Percentiles rank a stretch among this genome's conserved stretches.
Evolutionary conservation across 1,140 invertebrate species (phyloP).

Genomic region (Lasioglossum albipes): DNA sequence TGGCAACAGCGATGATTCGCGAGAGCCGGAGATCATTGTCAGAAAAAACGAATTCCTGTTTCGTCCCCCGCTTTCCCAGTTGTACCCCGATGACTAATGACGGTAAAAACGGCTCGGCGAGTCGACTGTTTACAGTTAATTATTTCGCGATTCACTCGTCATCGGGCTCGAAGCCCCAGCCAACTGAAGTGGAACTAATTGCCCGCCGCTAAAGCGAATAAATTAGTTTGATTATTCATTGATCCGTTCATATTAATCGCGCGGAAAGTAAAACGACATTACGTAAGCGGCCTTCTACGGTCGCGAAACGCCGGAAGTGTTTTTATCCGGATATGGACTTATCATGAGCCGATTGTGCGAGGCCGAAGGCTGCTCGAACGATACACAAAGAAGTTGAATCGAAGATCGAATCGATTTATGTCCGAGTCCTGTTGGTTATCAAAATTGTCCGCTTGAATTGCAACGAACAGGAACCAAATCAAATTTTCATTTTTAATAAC

Average conservation of each 20-base stretch:
- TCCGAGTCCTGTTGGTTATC: no score
- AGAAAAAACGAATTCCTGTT: not conserved
- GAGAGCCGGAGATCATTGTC: no score
- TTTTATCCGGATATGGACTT: constrained; percentile 7
- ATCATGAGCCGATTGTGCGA: not conserved
- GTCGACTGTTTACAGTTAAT: not conserved
- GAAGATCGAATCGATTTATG: no score
- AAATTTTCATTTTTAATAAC: no score
- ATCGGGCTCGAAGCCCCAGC: constrained; percentile 33
- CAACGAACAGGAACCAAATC: no score
- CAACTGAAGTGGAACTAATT: constrained; percentile 57
- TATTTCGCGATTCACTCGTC: constrained; percentile 14
- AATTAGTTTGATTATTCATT: constrained; percentile 48
- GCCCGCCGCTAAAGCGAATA: constrained; percentile 38
- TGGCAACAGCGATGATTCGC: not conserved
- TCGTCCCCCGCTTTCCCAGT: not conserved
- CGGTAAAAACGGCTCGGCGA: not conserved
- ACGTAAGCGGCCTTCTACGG: constrained; percentile 44
- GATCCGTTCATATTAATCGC: constrained; percentile 54
- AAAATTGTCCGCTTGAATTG: no score
- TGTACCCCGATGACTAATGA: not conserved
- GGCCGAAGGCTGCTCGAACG: not conserved
- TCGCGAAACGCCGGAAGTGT: constrained; percentile 39
- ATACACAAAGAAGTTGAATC: no score
- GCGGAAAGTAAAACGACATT: not conserved